Conservation (phyloP, 2,113 vertebrate species). For the Alosa alosa region DNA sequence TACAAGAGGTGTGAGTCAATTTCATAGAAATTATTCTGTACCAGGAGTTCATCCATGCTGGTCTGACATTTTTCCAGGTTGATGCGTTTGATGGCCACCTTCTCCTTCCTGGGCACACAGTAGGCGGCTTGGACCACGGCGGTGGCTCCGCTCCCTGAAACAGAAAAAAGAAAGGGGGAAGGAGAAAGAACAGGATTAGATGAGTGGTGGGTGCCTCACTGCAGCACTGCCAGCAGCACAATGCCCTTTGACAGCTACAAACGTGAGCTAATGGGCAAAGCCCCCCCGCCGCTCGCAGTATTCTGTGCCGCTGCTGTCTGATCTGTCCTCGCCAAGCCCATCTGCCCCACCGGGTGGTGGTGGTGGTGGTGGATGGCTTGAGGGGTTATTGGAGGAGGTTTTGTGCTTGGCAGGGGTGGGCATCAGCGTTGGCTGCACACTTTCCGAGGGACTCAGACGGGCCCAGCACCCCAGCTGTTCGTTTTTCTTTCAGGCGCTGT, state of each 20-base stretch:
- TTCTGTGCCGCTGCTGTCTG: neutral
- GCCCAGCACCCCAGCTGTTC: neutral
- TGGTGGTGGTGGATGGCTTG: neutral
- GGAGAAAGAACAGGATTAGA: neutral
- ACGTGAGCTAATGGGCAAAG: neutral
- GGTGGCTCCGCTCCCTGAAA: conserved; percentile 60
- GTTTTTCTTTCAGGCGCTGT: neutral
- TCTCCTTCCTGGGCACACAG: conserved; percentile 83
- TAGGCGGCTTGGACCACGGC: conserved; percentile 85
- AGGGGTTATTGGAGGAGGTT: neutral
- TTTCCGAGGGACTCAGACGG: neutral
- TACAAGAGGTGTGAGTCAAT: neutral
- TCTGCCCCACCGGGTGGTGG: neutral
- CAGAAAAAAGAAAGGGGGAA: neutral
- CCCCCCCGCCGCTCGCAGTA: neutral
- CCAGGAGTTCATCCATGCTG: conserved; percentile 89
- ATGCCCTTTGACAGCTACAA: neutral
- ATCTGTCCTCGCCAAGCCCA: neutral
- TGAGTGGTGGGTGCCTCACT: neutral
- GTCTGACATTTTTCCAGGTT: conserved; percentile 90
- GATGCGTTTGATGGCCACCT: conserved; percentile 86
- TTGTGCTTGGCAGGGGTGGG: neutral
- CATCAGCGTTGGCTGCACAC: neutral
- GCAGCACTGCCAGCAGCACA: neutral
- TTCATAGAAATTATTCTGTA: conserved; percentile 49